Evolutionary conservation across 2,797 vertebrate species (phyloP).

Genomic region (Neostethus bicornis): DNA sequence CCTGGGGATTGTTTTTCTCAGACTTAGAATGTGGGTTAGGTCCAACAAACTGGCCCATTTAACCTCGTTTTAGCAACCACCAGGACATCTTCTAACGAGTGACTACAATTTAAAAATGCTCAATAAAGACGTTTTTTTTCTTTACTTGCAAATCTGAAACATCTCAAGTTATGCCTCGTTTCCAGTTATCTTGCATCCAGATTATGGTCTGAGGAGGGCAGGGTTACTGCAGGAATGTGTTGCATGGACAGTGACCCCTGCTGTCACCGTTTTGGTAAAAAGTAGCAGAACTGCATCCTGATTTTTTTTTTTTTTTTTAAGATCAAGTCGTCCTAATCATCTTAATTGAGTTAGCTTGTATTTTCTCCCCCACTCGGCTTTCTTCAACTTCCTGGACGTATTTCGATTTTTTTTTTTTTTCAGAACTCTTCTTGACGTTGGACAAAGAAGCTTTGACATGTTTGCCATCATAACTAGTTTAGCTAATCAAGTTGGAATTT

Average conservation of each 20-base stretch:
- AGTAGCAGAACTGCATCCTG: constrained; percentile 1
- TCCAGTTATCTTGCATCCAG: constrained; percentile 27
- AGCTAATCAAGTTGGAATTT: constrained; percentile 48
- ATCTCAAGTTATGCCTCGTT: constrained; percentile 20
- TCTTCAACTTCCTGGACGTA: constrained; percentile 24
- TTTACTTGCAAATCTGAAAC: constrained; percentile 27
- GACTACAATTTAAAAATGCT: too few species aligned
- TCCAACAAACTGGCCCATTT: constrained; percentile 7
- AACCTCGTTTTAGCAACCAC: neutral
- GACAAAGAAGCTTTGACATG: constrained; percentile 46
- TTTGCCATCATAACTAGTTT: constrained; percentile 39
- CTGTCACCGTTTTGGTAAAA: constrained; percentile 44
- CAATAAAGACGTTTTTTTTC: too few species aligned
- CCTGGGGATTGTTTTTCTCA: constrained; percentile 51
- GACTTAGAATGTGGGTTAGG: constrained; percentile 56
- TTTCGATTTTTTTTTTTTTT: constrained; percentile 27
- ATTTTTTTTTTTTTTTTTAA: too few species aligned
- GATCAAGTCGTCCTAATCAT: constrained; percentile 41
- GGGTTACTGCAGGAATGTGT: constrained; percentile 46
- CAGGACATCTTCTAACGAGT: constrained; percentile 1
- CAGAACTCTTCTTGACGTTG: constrained; percentile 7
- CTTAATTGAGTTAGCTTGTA: constrained; percentile 38
- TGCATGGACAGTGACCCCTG: constrained; percentile 40
- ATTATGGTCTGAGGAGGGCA: constrained; percentile 35
- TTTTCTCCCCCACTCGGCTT: neutral